phyloP scores from a whole-genome alignment of 1,140 invertebrate genomes.

The Nasonia longicornis region DNA sequence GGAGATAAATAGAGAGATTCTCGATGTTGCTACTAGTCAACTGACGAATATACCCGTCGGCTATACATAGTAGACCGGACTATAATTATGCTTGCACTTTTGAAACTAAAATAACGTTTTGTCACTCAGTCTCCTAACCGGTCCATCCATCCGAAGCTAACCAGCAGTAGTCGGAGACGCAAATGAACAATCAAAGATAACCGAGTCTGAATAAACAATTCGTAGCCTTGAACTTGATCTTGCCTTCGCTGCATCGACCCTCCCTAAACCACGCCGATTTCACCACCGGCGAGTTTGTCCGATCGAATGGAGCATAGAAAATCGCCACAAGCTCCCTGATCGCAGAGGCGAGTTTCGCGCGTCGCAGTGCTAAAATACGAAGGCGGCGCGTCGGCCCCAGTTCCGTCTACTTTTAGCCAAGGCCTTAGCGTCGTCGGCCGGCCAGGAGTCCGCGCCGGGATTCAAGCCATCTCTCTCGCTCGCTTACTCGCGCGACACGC shows the following conservation, averaged over 20 bases:
- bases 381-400: constrained; percentile 30
- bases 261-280: too few relatives aligned
- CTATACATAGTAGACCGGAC: neutral
- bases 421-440: constrained; percentile 54
- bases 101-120: constrained; percentile 1
- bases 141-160: too few relatives aligned
- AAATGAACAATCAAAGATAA: too few relatives aligned
- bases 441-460: constrained; percentile 54
- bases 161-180: too few relatives aligned
- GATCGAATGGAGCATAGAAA: neutral
- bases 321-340: neutral
- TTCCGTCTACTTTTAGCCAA: constrained; percentile 68
- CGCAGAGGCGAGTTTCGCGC: neutral
- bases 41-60: neutral
- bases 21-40: neutral
- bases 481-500: constrained; percentile 56
- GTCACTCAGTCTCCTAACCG: neutral
- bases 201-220: too few relatives aligned
- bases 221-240: constrained; percentile 36
- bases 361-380: constrained; percentile 20
- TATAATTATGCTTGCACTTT: neutral
- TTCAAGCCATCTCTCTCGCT: constrained; percentile 43
- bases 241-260: neutral
- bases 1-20: neutral
- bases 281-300: too few relatives aligned